Conservation (phyloP, 2,113 vertebrate species). For the Channa argus region DNA sequence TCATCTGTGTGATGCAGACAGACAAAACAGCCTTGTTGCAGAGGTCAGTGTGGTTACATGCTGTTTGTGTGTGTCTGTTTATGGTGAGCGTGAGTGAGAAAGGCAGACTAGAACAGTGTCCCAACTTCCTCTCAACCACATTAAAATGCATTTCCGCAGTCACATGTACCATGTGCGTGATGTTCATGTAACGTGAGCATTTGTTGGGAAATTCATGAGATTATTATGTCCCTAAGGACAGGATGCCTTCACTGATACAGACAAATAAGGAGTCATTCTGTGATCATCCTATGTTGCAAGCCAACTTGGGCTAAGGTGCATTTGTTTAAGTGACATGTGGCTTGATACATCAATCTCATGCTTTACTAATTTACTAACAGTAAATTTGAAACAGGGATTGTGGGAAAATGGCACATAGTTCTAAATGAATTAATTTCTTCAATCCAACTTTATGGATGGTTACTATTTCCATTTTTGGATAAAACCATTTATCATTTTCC, state of each 20-base stretch:
- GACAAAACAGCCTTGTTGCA: constrained; percentile 53
- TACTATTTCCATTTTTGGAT: too few species aligned
- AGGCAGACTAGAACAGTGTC: constrained; percentile 8
- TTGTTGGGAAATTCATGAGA: not conserved
- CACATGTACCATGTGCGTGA: constrained; percentile 7
- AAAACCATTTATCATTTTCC: too few species aligned
- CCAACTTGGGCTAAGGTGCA: not conserved
- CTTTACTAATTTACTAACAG: not conserved
- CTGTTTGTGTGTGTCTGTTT: constrained; percentile 18
- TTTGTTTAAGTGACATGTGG: not conserved
- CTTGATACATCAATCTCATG: not conserved
- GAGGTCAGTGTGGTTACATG: constrained; percentile 4
- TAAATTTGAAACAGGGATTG: not conserved
- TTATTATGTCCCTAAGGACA: not conserved
- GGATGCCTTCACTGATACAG: not conserved
- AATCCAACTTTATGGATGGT: too few species aligned
- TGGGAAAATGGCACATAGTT: not conserved
- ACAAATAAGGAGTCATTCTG: not conserved
- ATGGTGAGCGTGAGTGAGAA: not conserved
- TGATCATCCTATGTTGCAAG: not conserved
- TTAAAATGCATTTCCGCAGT: constrained; percentile 24
- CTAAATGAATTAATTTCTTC: too few species aligned
- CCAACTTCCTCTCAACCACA: constrained; percentile 5
- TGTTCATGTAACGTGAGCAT: not conserved
- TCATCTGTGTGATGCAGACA: constrained; percentile 34